A percentile compares a stretch with the other conserved stretches of the same genome.
Evolutionary conservation across 1,140 invertebrate species (phyloP).

Genomic region (Diachasmimorpha longicaudata): DNA sequence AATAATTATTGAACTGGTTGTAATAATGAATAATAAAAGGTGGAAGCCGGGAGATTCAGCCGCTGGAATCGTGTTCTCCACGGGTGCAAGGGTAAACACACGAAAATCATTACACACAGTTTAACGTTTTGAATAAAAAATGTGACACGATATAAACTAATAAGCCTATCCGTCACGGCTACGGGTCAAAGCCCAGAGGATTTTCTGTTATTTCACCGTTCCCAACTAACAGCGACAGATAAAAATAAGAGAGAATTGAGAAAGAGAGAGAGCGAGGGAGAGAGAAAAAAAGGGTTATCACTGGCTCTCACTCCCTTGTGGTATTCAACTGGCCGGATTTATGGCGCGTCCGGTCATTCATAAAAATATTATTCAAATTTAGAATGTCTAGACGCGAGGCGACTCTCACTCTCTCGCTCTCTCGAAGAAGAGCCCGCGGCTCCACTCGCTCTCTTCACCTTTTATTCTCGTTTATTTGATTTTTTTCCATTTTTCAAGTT

Average conservation of each 20-base stretch:
- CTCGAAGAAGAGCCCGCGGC: neutral
- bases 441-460: neutral
- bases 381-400: constrained; percentile 53
- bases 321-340: constrained; percentile 45
- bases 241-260: neutral
- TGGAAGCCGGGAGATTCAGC: neutral
- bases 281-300: constrained; percentile 7
- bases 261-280: neutral
- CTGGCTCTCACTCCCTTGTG: constrained; percentile 3
- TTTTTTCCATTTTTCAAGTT: constrained; percentile 11
- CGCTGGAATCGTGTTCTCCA: constrained; percentile 38
- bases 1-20: neutral
- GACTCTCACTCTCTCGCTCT: neutral
- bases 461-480: neutral
- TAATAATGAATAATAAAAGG: neutral
- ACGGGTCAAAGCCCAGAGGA: constrained; percentile 14
- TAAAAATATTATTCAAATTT: constrained; percentile 65
- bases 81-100: constrained; percentile 49
- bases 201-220: constrained; percentile 1
- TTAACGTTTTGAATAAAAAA: constrained; percentile 34
- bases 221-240: neutral
- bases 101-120: constrained; percentile 35
- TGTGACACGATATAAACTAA: constrained; percentile 59
- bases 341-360: constrained; percentile 59
- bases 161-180: constrained; percentile 59